Evolutionary conservation across 1,140 invertebrate species (phyloP).

Genomic region (Drosophila miranda): DNA sequence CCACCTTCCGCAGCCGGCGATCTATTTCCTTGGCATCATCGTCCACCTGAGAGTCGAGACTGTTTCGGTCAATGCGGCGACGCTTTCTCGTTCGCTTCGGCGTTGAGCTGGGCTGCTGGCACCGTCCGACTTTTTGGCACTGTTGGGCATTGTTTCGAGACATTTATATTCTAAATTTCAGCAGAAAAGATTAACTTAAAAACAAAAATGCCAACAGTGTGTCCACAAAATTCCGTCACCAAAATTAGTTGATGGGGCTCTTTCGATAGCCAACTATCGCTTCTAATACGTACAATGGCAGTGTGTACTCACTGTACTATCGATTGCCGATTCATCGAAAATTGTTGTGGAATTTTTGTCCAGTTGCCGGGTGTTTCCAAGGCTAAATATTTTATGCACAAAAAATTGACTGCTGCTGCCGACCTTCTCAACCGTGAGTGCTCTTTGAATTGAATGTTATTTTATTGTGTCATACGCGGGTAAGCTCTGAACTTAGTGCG

Average conservation of each 20-base stretch:
- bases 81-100: conserved; percentile 49
- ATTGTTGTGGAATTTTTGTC: conserved; percentile 31
- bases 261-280: conserved; percentile 7
- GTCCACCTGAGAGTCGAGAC: conserved; percentile 63
- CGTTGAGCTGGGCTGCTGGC: conserved; percentile 35
- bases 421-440: neutral
- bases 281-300: too few species aligned
- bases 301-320: too few species aligned
- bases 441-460: too few species aligned
- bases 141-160: conserved; percentile 49
- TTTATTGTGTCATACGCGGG: conserved; percentile 1
- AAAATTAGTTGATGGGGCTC: conserved; percentile 1
- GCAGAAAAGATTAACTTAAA: conserved; percentile 27
- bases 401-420: conserved; percentile 4
- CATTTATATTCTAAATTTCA: conserved; percentile 28
- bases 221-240: conserved; percentile 64
- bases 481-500: conserved; percentile 15
- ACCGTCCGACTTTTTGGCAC: conserved; percentile 47
- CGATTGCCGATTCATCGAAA: neutral
- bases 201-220: conserved; percentile 58
- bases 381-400: neutral
- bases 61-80: conserved; percentile 36
- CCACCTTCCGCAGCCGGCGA: conserved; percentile 66
- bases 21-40: conserved; percentile 73
- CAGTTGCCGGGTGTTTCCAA: conserved; percentile 36